Percentiles rank a stretch among this genome's conserved stretches.
Conservation (phyloP, 2,888 invertebrate genomes). For the Calephelis perditalis region DNA sequence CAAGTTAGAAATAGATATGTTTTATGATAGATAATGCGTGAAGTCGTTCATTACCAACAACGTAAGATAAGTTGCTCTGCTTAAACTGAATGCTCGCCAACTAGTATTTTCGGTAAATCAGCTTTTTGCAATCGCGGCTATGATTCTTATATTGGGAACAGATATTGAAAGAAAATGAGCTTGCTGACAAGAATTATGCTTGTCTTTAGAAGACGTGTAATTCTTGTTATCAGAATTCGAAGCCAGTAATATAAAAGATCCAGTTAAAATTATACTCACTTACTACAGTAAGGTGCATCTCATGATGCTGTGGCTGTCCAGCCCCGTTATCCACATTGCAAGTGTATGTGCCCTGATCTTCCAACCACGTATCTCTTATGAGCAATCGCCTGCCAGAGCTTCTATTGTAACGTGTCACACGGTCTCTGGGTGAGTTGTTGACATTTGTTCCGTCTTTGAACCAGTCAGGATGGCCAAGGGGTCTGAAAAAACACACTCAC, state of each 20-base stretch:
- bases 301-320: slow-evolving; percentile 46
- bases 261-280: slow-evolving; percentile 41
- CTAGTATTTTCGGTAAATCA: too few relatives aligned
- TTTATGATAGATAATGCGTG: too few relatives aligned
- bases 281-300: slow-evolving; percentile 49
- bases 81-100: too few relatives aligned
- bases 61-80: too few relatives aligned
- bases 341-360: slow-evolving; percentile 53
- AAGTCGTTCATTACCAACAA: too few relatives aligned
- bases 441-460: slow-evolving; percentile 51
- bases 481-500: slow-evolving; percentile 35
- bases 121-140: too few relatives aligned
- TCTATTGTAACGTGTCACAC: slow-evolving; percentile 57
- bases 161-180: too few relatives aligned
- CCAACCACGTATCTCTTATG: slow-evolving; percentile 47
- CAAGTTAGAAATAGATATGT: slow-evolving; percentile 11
- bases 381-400: slow-evolving; percentile 55
- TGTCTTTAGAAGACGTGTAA: too few relatives aligned
- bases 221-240: too few relatives aligned
- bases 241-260: too few relatives aligned
- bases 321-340: slow-evolving; percentile 52
- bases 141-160: too few relatives aligned
- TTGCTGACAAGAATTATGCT: too few relatives aligned
- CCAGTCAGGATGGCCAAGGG: slow-evolving; percentile 55
- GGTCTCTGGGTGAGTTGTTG: slow-evolving; percentile 42